Conservation (phyloP, 2,888 invertebrate genomes). For the Thecocarcelia acutangulata region DNA sequence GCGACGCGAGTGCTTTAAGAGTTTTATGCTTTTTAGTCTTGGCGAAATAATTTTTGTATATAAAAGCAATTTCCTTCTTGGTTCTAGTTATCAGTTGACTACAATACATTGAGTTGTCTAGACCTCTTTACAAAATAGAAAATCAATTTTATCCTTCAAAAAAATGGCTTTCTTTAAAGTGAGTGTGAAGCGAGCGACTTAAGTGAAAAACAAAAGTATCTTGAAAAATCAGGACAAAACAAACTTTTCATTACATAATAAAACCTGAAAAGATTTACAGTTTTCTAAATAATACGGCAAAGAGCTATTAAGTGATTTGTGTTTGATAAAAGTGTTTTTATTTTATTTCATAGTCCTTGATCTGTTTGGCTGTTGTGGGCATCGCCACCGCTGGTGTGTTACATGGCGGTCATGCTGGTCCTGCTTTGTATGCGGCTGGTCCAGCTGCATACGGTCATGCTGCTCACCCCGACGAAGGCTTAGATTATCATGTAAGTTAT, state of each 20-base stretch:
- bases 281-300: neutral
- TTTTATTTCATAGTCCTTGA: slow-evolving; percentile 77
- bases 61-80: slow-evolving; percentile 81
- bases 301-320: slow-evolving; percentile 7
- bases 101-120: slow-evolving; percentile 79
- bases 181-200: slow-evolving; percentile 73
- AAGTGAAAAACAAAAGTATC: neutral
- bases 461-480: slow-evolving; percentile 77
- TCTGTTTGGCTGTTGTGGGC: slow-evolving; percentile 80
- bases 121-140: slow-evolving; percentile 69
- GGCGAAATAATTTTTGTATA: slow-evolving; percentile 74
- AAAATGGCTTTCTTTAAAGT: slow-evolving; percentile 82
- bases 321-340: slow-evolving; percentile 44
- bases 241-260: neutral
- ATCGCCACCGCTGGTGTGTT: slow-evolving; percentile 80
- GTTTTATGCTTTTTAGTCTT: slow-evolving; percentile 46
- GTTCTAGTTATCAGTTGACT: slow-evolving; percentile 82
- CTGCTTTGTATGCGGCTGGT: slow-evolving; percentile 76
- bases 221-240: slow-evolving; percentile 17
- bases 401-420: slow-evolving; percentile 77
- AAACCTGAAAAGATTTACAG: slow-evolving; percentile 3
- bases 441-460: slow-evolving; percentile 76
- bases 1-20: slow-evolving; percentile 45
- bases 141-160: slow-evolving; percentile 67
- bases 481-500: slow-evolving; percentile 80